These are phyloP conservation scores for Drosophila falleni DNA, from an alignment of 2,888 invertebrate genomes.

Conservation along the genomic window DNA sequence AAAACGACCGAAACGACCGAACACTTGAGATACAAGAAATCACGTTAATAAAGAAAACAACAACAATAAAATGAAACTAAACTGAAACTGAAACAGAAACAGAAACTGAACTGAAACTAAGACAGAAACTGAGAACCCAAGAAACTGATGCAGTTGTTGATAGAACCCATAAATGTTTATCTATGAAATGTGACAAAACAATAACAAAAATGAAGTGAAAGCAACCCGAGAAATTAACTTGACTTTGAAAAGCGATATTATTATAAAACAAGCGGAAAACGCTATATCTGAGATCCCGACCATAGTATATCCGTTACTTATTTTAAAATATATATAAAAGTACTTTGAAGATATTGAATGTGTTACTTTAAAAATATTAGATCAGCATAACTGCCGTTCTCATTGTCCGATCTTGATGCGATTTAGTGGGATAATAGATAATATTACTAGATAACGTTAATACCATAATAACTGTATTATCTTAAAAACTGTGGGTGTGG, in stretches of 20 bases:
- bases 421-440: no score
- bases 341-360: no score
- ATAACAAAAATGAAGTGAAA: constrained; percentile 6
- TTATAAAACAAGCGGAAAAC: neutral
- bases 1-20: constrained; percentile 35
- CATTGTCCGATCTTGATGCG: no score
- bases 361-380: no score
- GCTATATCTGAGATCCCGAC: no score
- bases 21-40: constrained; percentile 79
- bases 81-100: constrained; percentile 18
- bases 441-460: no score
- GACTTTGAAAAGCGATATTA: constrained; percentile 1
- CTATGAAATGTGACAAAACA: constrained; percentile 50
- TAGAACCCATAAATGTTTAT: constrained; percentile 65
- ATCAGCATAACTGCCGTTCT: no score
- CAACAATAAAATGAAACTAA: constrained; percentile 34
- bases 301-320: no score
- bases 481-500: no score
- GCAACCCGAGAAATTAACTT: constrained; percentile 7
- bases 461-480: no score
- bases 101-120: constrained; percentile 16
- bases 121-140: constrained; percentile 15
- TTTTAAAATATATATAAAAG: no score
- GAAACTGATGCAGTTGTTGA: constrained; percentile 62
- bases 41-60: constrained; percentile 62